Evolutionary conservation across 1,140 invertebrate genomes (phyloP).

Genomic region (Pissodes strobi): DNA sequence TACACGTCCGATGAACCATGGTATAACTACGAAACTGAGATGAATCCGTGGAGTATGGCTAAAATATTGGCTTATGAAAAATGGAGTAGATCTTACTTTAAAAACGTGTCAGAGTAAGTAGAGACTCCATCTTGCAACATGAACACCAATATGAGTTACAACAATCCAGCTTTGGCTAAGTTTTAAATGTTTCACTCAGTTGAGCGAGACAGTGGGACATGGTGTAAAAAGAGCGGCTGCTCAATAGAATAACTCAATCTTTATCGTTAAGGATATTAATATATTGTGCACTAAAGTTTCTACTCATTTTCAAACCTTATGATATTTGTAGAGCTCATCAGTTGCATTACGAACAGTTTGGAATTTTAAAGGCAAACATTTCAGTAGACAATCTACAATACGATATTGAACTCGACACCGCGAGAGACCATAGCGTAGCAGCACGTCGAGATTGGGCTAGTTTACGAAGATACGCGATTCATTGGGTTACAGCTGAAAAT

Average conservation of each 20-base stretch:
- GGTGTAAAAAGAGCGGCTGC: not conserved
- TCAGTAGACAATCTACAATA: constrained; percentile 59
- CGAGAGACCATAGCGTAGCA: constrained; percentile 65
- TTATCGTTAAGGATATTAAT: no score
- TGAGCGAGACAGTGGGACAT: not conserved
- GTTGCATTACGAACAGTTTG: constrained; percentile 75
- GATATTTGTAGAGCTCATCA: constrained; percentile 65
- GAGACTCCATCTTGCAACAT: no score
- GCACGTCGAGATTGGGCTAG: constrained; percentile 67
- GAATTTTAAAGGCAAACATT: constrained; percentile 59
- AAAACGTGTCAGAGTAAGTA: constrained; percentile 64
- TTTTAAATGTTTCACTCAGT: not conserved
- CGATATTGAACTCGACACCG: constrained; percentile 58
- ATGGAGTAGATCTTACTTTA: constrained; percentile 70
- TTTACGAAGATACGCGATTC: constrained; percentile 70
- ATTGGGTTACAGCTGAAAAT: constrained; percentile 69
- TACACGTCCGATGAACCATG: constrained; percentile 58
- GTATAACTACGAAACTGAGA: constrained; percentile 71
- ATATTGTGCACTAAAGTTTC: no score
- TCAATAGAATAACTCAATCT: no score
- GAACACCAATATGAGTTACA: no score
- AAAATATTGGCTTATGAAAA: constrained; percentile 66
- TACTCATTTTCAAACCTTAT: no score
- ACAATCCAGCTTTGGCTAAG: not conserved
- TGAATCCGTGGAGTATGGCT: constrained; percentile 63